Evolutionary conservation across 2,113 vertebrate genomes (phyloP), one percentile per base, ranked within the genome.

Genomic region (Nycticryphes semicollaris): DNA sequence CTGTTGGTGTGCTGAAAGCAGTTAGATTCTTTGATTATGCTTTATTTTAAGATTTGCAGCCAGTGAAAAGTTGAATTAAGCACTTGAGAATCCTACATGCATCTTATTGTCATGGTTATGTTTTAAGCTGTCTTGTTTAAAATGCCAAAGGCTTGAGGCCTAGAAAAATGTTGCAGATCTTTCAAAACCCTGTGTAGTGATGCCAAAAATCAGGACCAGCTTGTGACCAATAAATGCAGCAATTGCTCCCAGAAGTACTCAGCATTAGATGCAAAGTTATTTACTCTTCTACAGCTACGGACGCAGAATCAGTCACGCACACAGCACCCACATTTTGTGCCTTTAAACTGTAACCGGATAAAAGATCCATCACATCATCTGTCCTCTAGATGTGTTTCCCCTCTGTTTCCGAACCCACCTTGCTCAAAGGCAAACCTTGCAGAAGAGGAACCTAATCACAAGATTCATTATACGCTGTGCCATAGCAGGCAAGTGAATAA

Each of bases 401-500:
- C 45, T 81, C 76, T 74, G 41, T 95, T 96, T 92, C 69, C 74
- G 78, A 76, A 87, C 59, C 87, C 91, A 93, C 86, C 89, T 95
- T 82, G 87, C 63, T 87, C 62, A 73, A 92, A 96, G 91, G 24
- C 66, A 84, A 93, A 84, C 62, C 66, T 68, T 56, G 43, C 1
- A 0, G 91, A 76, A 79, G 28, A 41, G 50, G 63, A 91, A 77
- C 23, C 54, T 85, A 83, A 72, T 91, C 86, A 94, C 16, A 68
- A 54, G 80, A 73, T 81, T 78, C 69, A 50, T 78, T 84, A 76
- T 60, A 20, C 4, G 31, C 37, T 84, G 57, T 89, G 57, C 90
- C 10, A 18, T 72, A 95, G 76, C 91, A 95, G 91, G 84, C 92
- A 94, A 97, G 70, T 95, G 89, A 87, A 87, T 96, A 95, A 94